These are phyloP conservation scores for Platichthys stellatus DNA, from an alignment of 2,113 vertebrate species.

Conservation along the genomic window DNA sequence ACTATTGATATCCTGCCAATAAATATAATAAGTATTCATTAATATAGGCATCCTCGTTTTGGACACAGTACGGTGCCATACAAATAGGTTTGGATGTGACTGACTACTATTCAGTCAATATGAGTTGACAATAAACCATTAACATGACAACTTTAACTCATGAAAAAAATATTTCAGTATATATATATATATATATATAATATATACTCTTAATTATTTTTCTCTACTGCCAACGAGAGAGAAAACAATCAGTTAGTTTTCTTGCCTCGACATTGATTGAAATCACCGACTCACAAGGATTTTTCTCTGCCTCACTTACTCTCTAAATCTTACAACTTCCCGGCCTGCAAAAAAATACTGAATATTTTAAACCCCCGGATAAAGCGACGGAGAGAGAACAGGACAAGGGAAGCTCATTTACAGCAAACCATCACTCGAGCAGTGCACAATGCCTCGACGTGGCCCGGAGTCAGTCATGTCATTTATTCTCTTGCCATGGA, in stretches of 20 bases:
- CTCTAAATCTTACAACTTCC: conserved; percentile 61
- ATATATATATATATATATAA: too few relatives aligned
- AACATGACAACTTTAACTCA: too few relatives aligned
- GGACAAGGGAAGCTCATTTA: conserved; percentile 34
- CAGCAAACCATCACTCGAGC: not conserved
- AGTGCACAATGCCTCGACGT: not conserved
- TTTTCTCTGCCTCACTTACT: conserved; percentile 68
- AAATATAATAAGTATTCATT: too few relatives aligned
- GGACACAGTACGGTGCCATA: too few relatives aligned
- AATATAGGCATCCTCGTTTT: too few relatives aligned
- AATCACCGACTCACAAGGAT: conserved; percentile 81
- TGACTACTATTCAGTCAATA: too few relatives aligned
- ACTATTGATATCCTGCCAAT: too few relatives aligned
- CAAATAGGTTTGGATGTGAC: too few relatives aligned
- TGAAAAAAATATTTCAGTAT: not conserved
- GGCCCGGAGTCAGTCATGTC: not conserved
- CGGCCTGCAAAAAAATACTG: conserved; percentile 69
- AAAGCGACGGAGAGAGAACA: conserved; percentile 53
- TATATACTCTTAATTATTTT: not conserved
- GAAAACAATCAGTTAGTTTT: conserved; percentile 50
- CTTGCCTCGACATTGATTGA: conserved; percentile 72
- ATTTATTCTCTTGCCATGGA: conserved; percentile 9
- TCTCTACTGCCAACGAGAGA: not conserved
- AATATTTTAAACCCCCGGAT: conserved; percentile 80
- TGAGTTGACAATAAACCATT: too few relatives aligned